These are phyloP conservation scores for Origma solitaria DNA, from an alignment of 2,113 vertebrate species.

Conservation along the genomic window DNA sequence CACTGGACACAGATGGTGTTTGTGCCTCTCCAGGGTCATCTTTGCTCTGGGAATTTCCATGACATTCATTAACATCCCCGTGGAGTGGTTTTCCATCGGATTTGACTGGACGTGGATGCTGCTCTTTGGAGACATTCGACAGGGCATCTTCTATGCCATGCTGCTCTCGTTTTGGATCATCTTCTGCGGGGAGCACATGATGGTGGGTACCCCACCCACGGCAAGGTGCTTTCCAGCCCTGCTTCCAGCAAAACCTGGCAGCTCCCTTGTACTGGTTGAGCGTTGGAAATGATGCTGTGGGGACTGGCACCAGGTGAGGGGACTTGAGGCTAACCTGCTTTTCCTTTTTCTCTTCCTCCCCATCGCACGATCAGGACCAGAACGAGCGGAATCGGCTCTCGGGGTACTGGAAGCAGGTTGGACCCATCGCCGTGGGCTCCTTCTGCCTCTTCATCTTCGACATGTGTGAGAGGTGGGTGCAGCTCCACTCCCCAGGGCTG, in stretches of 20 bases:
- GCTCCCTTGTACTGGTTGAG: not conserved
- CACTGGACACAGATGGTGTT: not conserved
- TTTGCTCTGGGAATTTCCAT: constrained; percentile 96
- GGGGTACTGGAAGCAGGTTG: constrained; percentile 97
- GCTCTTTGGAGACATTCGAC: constrained; percentile 93
- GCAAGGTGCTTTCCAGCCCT: not conserved
- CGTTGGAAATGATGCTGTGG: not conserved
- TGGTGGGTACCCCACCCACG: constrained; percentile 70
- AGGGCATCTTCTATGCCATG: constrained; percentile 98
- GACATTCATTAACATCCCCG: constrained; percentile 97
- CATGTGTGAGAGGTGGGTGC: constrained; percentile 93
- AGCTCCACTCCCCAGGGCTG: not conserved
- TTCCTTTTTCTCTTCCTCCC: not conserved
- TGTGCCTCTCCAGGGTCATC: constrained; percentile 82
- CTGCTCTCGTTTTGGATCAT: constrained; percentile 99
- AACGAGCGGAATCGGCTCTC: constrained; percentile 90
- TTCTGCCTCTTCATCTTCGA: constrained; percentile 98
- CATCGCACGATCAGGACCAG: constrained; percentile 79
- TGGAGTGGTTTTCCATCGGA: constrained; percentile 97
- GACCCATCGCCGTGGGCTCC: constrained; percentile 92
- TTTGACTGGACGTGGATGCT: constrained; percentile 99
- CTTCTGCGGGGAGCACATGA: constrained; percentile 98
- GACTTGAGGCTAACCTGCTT: not conserved
- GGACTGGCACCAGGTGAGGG: not conserved
- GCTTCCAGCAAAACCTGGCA: not conserved